Evolutionary conservation across 2,797 vertebrate genomes (phyloP), one percentile per base, ranked within the genome.

Genomic region (Coregonus sp.): DNA sequence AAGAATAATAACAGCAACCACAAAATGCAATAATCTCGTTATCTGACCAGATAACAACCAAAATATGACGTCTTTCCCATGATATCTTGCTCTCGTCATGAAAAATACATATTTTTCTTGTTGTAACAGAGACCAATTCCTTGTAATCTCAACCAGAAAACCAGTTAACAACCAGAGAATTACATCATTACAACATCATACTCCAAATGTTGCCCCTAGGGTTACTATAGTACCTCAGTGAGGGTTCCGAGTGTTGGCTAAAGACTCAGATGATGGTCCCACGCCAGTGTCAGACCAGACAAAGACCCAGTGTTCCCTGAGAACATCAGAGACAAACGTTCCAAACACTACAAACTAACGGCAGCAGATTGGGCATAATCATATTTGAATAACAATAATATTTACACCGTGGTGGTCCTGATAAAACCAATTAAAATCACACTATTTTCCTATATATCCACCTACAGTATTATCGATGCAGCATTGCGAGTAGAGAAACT

Each of bases 261-360:
- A 61, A 78, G 72, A 37, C 66, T 80, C 25, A 76, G 86, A 25
- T 61, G 78, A 79, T 75, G 86, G 63, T 79, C 81, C 78, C 87
- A 88, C 79, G 79, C 77, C 80, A 86, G 86, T 88, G 89, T 86
- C 85, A 52, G 54, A 37, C 50, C 25, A 4, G 40, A 75, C 70
- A n/a, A 47, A 75, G 56, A 81, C 71, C 71, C 77, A 86, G 81
- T 92, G 81, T 92, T 94, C 93, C 93, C 93, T 95, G 94, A 94
- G 93, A 93, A 91, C 91, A 91, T 89, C 86, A 89, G 88, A 88
- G 81, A 80, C 79, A 85, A 78, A 85, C 77, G 75, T 82, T 15
- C 29, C 81, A 82, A 80, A 18, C 31, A 92, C 87, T 88, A 88
- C 86, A 88, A 50, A 47, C 85, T 81, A 86, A 88, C 84, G 88